Evolutionary conservation across 2,888 invertebrate species (phyloP).

Genomic region (Pyrrhosoma nymphula): DNA sequence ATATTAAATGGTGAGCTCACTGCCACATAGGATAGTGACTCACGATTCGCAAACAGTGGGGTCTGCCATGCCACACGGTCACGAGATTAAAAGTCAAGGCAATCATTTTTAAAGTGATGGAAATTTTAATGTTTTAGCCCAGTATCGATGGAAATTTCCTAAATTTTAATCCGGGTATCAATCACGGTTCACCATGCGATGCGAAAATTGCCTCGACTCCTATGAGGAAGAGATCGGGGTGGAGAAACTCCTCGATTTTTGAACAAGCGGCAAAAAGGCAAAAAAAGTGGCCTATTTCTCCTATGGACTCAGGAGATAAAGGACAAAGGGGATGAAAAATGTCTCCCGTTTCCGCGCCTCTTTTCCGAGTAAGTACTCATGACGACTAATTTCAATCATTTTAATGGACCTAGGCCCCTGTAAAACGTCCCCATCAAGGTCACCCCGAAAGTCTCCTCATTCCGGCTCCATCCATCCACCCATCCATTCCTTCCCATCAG

Average conservation of each 20-base stretch:
- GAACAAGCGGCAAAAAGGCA: neutral
- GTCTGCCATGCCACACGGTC: too few species aligned
- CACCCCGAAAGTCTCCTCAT: neutral
- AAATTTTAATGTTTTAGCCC: neutral
- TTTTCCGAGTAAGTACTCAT: slow-evolving; percentile 20
- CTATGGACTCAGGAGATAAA: neutral
- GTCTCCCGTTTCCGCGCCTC: neutral
- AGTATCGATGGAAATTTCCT: neutral
- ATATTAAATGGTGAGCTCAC: too few species aligned
- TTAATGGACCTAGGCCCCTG: neutral
- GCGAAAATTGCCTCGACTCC: neutral
- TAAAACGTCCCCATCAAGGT: slow-evolving; percentile 32
- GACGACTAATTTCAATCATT: slow-evolving; percentile 36
- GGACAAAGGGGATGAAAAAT: neutral
- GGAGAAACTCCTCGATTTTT: neutral
- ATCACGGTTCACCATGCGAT: neutral
- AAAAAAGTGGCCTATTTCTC: slow-evolving; percentile 28
- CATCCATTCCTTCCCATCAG: neutral
- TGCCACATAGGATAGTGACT: too few species aligned
- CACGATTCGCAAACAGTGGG: too few species aligned
- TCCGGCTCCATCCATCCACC: neutral
- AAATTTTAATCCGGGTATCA: neutral
- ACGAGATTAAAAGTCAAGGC: too few species aligned
- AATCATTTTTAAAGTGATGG: neutral
- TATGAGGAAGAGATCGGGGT: neutral